A percentile compares a stretch with the other conserved stretches of the same genome.
Conservation (phyloP, 2,888 invertebrate species). For the Gortyna flavago region DNA sequence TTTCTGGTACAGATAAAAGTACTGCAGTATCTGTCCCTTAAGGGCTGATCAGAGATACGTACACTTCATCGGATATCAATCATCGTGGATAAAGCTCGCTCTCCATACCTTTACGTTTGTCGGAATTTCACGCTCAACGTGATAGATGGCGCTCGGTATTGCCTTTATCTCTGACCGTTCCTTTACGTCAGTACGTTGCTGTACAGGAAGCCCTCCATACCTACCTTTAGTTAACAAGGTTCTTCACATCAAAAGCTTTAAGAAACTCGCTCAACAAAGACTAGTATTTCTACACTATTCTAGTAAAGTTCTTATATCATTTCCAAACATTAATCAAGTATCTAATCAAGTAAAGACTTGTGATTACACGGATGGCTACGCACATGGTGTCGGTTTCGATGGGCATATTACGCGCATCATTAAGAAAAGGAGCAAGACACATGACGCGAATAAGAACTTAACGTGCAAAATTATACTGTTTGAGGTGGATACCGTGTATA, state of each 20-base stretch:
- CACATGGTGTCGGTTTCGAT: constrained; percentile 44
- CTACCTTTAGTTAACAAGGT: constrained; percentile 21
- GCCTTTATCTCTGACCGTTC: constrained; percentile 40
- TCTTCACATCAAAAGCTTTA: constrained; percentile 8
- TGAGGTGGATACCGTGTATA: constrained; percentile 43
- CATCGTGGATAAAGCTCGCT: constrained; percentile 49
- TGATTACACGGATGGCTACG: constrained; percentile 30
- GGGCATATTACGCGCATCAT: constrained; percentile 50
- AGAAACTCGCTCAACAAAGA: background rate
- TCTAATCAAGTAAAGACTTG: constrained; percentile 42
- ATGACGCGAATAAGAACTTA: constrained; percentile 56
- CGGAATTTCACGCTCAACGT: constrained; percentile 46
- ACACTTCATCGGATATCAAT: constrained; percentile 55
- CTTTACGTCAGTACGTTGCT: constrained; percentile 23
- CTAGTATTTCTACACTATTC: background rate
- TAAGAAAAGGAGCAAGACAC: constrained; percentile 56
- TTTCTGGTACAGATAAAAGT: constrained; percentile 29
- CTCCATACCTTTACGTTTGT: constrained; percentile 43
- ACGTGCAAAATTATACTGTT: constrained; percentile 48
- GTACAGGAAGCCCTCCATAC: constrained; percentile 16
- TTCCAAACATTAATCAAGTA: constrained; percentile 26
- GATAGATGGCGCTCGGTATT: constrained; percentile 58
- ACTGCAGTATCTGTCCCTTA: constrained; percentile 10
- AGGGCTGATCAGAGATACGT: constrained; percentile 38
- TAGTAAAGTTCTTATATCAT: constrained; percentile 23